phyloP scores from a whole-genome alignment of 2,113 vertebrate species.

The Phalacrocorax aristotelis region DNA sequence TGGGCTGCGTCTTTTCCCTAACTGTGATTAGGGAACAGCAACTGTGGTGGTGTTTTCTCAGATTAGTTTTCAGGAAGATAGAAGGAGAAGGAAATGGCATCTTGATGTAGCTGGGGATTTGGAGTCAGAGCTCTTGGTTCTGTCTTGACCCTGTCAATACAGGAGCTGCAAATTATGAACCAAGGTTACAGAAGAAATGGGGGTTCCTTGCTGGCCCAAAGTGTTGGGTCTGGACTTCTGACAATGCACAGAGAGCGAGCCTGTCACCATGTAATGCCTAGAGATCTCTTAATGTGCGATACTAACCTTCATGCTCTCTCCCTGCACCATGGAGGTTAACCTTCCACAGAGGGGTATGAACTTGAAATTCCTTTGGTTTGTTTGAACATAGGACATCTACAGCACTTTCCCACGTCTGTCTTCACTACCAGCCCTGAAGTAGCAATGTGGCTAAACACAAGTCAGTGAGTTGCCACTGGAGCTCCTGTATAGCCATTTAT shows the following conservation, averaged over 20 bases:
- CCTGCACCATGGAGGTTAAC: neutral
- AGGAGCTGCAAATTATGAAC: neutral
- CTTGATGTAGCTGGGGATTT: neutral
- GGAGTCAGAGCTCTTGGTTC: neutral
- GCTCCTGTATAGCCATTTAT: neutral
- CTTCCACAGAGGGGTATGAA: rapidly evolving
- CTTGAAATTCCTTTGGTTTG: neutral
- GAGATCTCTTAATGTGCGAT: neutral
- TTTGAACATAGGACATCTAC: neutral
- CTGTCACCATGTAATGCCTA: neutral
- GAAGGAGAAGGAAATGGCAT: neutral
- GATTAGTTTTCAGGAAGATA: neutral
- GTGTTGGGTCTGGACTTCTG: neutral
- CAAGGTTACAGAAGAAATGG: neutral
- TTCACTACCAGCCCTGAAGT: neutral
- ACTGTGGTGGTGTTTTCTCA: neutral
- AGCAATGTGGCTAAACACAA: neutral
- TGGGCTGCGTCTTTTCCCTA: neutral
- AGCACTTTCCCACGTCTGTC: neutral
- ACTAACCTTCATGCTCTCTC: neutral
- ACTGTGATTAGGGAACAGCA: neutral
- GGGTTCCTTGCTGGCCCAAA: neutral
- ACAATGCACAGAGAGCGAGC: rapidly evolving
- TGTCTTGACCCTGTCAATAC: neutral
- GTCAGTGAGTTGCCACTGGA: neutral